phyloP scores from a whole-genome alignment of 2,888 invertebrate genomes.

The Apotomis capreana region DNA sequence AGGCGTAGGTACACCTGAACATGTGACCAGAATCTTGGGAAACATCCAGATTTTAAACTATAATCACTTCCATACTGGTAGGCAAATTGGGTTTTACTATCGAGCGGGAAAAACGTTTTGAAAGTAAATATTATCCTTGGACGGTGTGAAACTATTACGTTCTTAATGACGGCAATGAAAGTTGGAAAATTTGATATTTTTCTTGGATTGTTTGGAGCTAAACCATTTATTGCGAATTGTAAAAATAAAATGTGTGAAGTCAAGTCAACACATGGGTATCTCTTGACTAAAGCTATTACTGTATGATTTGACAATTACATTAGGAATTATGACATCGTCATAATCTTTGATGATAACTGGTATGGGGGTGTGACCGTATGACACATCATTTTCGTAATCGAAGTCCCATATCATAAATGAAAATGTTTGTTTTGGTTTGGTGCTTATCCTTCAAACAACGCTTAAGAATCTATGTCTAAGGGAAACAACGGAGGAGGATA shows the following conservation, averaged over 20 bases:
- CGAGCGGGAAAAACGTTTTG: not conserved
- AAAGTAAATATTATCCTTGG: constrained; percentile 13
- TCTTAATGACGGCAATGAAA: constrained; percentile 6
- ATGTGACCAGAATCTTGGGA: constrained; percentile 29
- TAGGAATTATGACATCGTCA: not conserved
- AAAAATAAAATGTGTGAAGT: not conserved
- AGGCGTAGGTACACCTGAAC: constrained; percentile 19
- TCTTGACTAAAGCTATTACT: not conserved
- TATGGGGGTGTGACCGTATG: constrained; percentile 25
- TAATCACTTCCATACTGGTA: constrained; percentile 9
- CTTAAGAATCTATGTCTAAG: too few relatives aligned
- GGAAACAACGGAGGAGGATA: too few relatives aligned
- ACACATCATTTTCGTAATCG: not conserved
- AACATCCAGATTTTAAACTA: constrained; percentile 6
- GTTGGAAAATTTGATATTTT: not conserved
- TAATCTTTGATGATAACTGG: constrained; percentile 14
- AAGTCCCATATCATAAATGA: not conserved
- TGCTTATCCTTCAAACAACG: too few relatives aligned
- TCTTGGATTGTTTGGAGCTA: not conserved
- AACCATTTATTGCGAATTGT: not conserved
- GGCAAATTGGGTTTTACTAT: constrained; percentile 13
- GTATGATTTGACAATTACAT: constrained; percentile 1
- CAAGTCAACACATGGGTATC: not conserved
- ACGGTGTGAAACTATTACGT: not conserved
- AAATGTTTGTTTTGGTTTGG: too few relatives aligned